These are phyloP conservation scores for Chaetura pelagica DNA, from an alignment of 2,113 vertebrate genomes.

Conservation along the genomic window DNA sequence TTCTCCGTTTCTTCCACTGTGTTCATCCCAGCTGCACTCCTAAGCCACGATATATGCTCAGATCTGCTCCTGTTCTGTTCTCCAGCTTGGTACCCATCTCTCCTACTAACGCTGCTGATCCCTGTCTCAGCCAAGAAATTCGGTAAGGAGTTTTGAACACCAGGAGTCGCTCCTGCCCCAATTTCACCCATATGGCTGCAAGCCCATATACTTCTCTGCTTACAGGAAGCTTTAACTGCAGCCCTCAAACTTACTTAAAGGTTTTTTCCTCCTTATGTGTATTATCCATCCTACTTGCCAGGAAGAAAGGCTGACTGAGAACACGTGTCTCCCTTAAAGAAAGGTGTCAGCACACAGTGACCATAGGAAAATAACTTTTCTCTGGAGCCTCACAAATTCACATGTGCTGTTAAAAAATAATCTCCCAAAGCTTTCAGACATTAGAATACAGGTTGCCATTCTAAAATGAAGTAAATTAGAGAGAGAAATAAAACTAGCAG, in stretches of 20 bases:
- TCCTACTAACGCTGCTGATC: not conserved
- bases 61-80: not conserved
- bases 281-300: not conserved
- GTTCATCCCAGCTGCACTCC: accelerated
- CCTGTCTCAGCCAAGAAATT: not conserved
- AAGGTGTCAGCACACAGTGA: not conserved
- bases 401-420: not conserved
- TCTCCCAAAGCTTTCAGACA: not conserved
- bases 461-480: not conserved
- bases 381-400: not conserved
- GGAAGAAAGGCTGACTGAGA: not conserved
- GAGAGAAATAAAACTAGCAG: not conserved
- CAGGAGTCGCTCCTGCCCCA: slow-evolving; percentile 47
- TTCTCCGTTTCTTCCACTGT: not conserved
- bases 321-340: not conserved
- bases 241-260: not conserved
- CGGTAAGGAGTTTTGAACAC: not conserved
- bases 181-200: not conserved
- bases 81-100: not conserved
- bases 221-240: not conserved
- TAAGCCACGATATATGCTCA: not conserved
- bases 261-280: not conserved
- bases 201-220: not conserved
- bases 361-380: not conserved
- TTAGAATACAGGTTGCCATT: not conserved